Evolutionary conservation across 1,140 invertebrate species (phyloP).

Genomic region (Delia radicum): DNA sequence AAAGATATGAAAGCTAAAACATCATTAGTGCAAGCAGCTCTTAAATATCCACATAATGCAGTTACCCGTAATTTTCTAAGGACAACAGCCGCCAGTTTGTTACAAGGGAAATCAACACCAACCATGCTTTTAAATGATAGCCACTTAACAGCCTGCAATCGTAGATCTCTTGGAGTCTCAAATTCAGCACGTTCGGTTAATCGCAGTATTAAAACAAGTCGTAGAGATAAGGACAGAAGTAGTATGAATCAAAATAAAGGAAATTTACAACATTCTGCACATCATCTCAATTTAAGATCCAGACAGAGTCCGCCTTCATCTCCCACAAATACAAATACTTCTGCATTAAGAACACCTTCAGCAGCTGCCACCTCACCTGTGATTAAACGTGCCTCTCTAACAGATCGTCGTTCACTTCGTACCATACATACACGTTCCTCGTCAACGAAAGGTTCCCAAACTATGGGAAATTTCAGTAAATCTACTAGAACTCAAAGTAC

Average conservation of each 20-base stretch:
- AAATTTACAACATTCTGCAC: not conserved
- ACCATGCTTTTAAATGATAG: not conserved
- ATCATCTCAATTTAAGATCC: slow-evolving; percentile 24
- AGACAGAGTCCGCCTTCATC: not conserved
- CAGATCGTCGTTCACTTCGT: slow-evolving; percentile 25
- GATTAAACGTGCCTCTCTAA: slow-evolving; percentile 15
- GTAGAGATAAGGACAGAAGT: not conserved
- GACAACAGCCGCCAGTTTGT: not conserved
- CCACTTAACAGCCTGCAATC: not conserved
- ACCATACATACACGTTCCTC: slow-evolving; percentile 17
- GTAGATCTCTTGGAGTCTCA: not conserved
- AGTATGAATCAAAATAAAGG: not conserved
- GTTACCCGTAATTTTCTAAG: slow-evolving; percentile 23
- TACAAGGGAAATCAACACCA: not conserved
- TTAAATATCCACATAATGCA: not conserved
- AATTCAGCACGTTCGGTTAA: not conserved
- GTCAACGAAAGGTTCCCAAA: not conserved
- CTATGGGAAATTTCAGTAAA: slow-evolving; percentile 38
- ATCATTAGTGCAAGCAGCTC: not conserved
- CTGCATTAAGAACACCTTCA: not conserved
- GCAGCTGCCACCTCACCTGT: not conserved
- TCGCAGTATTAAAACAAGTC: slow-evolving; percentile 7
- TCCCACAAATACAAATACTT: not conserved
- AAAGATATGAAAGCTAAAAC: slow-evolving; percentile 31
- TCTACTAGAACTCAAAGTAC: slow-evolving; percentile 37